These are phyloP conservation scores for Cenopis cana DNA, from an alignment of 2,888 invertebrate genomes.

Conservation along the genomic window DNA sequence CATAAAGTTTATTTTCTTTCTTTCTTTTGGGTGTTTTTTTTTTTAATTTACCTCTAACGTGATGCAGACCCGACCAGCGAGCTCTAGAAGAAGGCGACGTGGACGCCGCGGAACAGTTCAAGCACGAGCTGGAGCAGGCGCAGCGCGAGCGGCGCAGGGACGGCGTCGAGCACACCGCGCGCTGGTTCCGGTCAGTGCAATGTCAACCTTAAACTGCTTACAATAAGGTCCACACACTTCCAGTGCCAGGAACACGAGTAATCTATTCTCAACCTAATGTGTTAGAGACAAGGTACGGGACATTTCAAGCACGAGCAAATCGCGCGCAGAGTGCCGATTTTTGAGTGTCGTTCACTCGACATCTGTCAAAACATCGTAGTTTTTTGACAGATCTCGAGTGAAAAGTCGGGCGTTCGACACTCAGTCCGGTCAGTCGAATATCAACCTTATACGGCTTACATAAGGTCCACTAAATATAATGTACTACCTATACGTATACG, in stretches of 20 bases:
- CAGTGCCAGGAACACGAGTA: too few relatives aligned
- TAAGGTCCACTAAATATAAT: neutral
- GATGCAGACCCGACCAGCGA: slow-evolving; percentile 89
- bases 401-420: too few relatives aligned
- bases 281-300: too few relatives aligned
- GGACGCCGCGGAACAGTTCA: slow-evolving; percentile 88
- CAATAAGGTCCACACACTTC: neutral
- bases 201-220: neutral
- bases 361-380: too few relatives aligned
- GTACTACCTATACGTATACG: neutral
- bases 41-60: too few relatives aligned
- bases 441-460: neutral
- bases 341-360: too few relatives aligned
- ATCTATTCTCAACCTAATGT: too few relatives aligned
- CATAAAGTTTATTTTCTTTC: too few relatives aligned
- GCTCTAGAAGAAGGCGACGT: slow-evolving; percentile 91
- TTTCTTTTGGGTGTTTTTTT: too few relatives aligned
- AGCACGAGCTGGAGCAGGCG: slow-evolving; percentile 89
- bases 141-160: slow-evolving; percentile 89
- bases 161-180: slow-evolving; percentile 75
- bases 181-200: slow-evolving; percentile 87
- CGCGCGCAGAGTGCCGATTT: too few relatives aligned
- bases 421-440: slow-evolving; percentile 78
- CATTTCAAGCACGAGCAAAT: too few relatives aligned
- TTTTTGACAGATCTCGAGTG: too few relatives aligned